Evolutionary conservation across 1,140 invertebrate genomes (phyloP), one percentile per base, ranked within the genome.

Genomic region (Drosophila arizonae): DNA sequence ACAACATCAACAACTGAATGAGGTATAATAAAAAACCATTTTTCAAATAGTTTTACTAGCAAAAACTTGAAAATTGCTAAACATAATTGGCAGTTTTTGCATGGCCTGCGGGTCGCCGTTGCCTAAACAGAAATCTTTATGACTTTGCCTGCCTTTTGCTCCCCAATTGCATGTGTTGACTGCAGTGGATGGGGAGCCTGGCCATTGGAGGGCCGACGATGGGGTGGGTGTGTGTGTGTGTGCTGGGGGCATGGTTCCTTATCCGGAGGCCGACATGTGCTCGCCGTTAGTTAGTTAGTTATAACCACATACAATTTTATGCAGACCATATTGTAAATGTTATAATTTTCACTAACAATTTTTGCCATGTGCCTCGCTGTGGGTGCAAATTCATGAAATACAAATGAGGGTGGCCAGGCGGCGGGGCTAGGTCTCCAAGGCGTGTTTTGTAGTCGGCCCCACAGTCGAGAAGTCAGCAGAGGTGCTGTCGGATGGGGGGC

Each of bases 291-390:
- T 88, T 86, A 86, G 81, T 86, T 88, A 82, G 84, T 88, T 87
- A 88, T 82, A 87, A 79, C 84, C 87, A 88, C 79, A 88, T 87
- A 87, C 84, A 87, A 82, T 82, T 87, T 87, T 79, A 88, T 87
- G 84, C 65, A 66, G 51, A 76, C 65, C 82, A 87, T 87, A 88
- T 87, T 87, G 84, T 77, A 88, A 87, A 87, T 87, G 82, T 87
- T 87, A 88, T 86, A 86, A 86, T 87, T 86, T 86, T 87, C 82
- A 87, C 82, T 73, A 86, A 87, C 79, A 81, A 81, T 86, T 86
- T 86, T 79, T 52, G 61, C 57, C 76, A 74, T 70, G 57, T 52
- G 65, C 60, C 60, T 62, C 46, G 56, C 45, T 43, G 43, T 15
- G 21, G 70, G 61, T 9, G 28, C 54, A 66, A 57, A 67, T 61